Evolutionary conservation across 2,797 vertebrate species (phyloP), one percentile per base, ranked within the genome.

Genomic region (Crax fasciolata): DNA sequence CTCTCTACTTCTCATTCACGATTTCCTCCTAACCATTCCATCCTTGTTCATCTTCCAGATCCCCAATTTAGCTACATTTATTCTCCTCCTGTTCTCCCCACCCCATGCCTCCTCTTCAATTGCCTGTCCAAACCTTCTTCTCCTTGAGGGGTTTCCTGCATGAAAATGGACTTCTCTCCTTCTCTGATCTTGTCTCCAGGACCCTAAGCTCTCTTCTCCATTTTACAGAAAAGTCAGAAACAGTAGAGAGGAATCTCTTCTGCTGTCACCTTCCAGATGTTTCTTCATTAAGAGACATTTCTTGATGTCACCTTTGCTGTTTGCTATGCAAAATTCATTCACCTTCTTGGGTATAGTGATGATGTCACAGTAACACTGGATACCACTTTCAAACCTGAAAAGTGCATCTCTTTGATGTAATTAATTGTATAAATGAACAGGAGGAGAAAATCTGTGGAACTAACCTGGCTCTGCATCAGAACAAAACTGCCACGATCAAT

Each of bases 141-240:
- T 87, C 13, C 4, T 49, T 51, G 3, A 12, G 74, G 28, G 6
- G 0, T 71, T 89, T 89, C 30, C 41, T 65, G 27, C 9, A 8
- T 80, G 14, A 65, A 84, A 75, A 72, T 46, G 3, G 2, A 2
- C 19, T 75, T 48, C 2, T 58, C 6, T 54, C 8, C 17, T 80
- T 67, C 19, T 52, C n/a, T 72, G 9, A 1, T 65, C 23, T 38
- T 13, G 3, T 51, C 27, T 57, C 30, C 0, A 0, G 4, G 5
- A 38, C 9, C 15, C 30, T 25, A 13, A 20, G 38, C 13, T 61
- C 38, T 19, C 13, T 28, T 58, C 21, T 70, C 54, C 2, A 8
- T 54, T 83, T 85, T 58, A 59, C 65, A 24, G 15, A 23, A 27
- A 68, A 75, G 43, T 35, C 19, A 38, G 39, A 55, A 78, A 57